A percentile compares a stretch with the other conserved stretches of the same genome.
Evolutionary conservation across 2,888 invertebrate genomes (phyloP).

Genomic region (Orchestes rusci): DNA sequence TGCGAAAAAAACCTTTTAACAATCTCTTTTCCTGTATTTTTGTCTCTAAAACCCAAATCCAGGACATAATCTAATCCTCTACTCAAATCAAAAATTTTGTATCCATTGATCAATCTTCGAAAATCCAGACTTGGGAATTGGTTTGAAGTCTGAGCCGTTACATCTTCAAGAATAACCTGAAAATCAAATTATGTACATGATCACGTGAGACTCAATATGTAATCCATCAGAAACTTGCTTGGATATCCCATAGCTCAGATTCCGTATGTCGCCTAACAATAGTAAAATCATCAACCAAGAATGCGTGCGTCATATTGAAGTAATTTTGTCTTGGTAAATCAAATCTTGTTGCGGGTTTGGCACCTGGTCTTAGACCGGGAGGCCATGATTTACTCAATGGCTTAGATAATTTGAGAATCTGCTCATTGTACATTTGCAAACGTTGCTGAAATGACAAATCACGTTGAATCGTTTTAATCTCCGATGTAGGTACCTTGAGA

Average conservation of each 20-base stretch:
- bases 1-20: conserved; percentile 44
- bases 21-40: conserved; percentile 42
- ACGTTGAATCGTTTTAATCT: too few relatives aligned
- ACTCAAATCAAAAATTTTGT: conserved; percentile 71
- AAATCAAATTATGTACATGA: conserved; percentile 12
- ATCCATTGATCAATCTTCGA: conserved; percentile 59
- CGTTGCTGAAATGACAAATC: conserved; percentile 37
- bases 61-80: conserved; percentile 80
- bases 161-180: conserved; percentile 40
- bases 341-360: conserved; percentile 64
- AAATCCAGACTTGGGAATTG: conserved; percentile 50
- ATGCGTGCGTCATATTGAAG: conserved; percentile 77
- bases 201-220: not conserved
- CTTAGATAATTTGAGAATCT: conserved; percentile 33
- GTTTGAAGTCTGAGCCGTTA: conserved; percentile 45
- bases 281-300: conserved; percentile 72
- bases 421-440: conserved; percentile 31
- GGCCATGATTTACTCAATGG: conserved; percentile 57
- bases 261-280: conserved; percentile 58
- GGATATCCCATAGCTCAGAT: conserved; percentile 62
- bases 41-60: conserved; percentile 57
- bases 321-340: conserved; percentile 82
- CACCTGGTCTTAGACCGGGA: conserved; percentile 59
- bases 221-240: conserved; percentile 40
- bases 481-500: conserved; percentile 50